Conservation (phyloP, 2,797 vertebrate genomes). For the Protonibea diacanthus region DNA sequence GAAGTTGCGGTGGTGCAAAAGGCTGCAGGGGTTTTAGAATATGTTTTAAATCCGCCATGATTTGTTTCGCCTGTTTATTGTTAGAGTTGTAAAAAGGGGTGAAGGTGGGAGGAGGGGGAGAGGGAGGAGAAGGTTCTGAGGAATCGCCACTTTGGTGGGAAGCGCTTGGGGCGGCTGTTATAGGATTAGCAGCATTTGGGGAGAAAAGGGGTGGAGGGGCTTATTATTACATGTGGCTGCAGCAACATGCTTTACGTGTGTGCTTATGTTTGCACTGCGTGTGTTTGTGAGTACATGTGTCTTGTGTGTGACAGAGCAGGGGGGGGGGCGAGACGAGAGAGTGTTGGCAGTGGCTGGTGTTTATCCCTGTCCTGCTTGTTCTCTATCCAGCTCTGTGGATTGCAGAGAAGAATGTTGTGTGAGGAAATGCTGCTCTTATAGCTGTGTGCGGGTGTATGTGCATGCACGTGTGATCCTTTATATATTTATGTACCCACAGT, state of each 20-base stretch:
- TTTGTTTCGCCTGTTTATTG: conserved; percentile 65
- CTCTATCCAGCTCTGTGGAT: conserved; percentile 72
- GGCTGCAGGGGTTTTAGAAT: conserved; percentile 43
- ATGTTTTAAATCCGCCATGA: conserved; percentile 48
- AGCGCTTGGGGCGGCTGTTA: conserved; percentile 66
- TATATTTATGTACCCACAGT: not conserved
- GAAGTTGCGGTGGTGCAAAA: conserved; percentile 12
- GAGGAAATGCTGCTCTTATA: conserved; percentile 35
- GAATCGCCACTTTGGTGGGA: conserved; percentile 58
- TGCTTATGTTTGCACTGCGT: conserved; percentile 14
- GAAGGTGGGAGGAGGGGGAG: not conserved
- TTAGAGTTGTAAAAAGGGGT: conserved; percentile 47
- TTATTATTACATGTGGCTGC: conserved; percentile 61
- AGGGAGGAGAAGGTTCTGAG: conserved; percentile 36
- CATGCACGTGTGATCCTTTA: conserved; percentile 11
- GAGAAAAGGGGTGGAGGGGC: conserved; percentile 33
- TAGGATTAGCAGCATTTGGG: conserved; percentile 73
- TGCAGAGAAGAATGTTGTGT: conserved; percentile 59
- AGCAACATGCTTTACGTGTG: conserved; percentile 27
- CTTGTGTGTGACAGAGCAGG: conserved; percentile 27
- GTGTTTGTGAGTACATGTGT: conserved; percentile 27
- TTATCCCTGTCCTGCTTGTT: conserved; percentile 71
- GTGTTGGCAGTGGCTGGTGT: conserved; percentile 63
- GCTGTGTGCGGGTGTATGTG: conserved; percentile 25
- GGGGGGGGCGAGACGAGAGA: conserved; percentile 23